phyloP scores from a whole-genome alignment of 2,888 invertebrate genomes.

The Loripinus fragilis region DNA sequence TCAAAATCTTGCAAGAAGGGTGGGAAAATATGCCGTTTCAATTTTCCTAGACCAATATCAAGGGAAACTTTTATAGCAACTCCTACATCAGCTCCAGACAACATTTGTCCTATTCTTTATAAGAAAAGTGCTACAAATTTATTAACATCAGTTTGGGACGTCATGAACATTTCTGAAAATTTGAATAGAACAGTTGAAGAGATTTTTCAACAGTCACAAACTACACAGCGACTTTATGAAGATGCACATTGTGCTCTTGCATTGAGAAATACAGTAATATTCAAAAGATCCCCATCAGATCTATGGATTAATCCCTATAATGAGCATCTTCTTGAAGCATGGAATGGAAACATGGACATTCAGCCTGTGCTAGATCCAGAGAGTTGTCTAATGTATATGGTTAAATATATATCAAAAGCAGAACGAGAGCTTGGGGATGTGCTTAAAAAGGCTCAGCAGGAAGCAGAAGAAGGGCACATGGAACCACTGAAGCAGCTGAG shows the following conservation, averaged over 20 bases:
- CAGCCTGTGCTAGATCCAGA: slow-evolving; percentile 55
- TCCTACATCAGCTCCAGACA: slow-evolving; percentile 15
- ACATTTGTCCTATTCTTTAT: slow-evolving; percentile 3
- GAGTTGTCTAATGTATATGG: slow-evolving; percentile 53
- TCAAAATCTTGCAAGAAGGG: slow-evolving; percentile 53
- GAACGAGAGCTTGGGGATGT: slow-evolving; percentile 47
- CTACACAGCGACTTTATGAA: slow-evolving; percentile 27
- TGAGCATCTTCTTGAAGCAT: slow-evolving; percentile 36
- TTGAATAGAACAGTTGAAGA: slow-evolving; percentile 14
- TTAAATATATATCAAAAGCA: slow-evolving; percentile 49
- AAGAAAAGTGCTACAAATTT: slow-evolving; percentile 24
- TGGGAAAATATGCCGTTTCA: slow-evolving; percentile 44
- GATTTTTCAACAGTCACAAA: slow-evolving; percentile 15
- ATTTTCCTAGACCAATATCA: slow-evolving; percentile 49
- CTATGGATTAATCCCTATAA: slow-evolving; percentile 58
- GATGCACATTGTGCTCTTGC: slow-evolving; percentile 32
- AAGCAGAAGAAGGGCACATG: slow-evolving; percentile 35
- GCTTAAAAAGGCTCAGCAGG: slow-evolving; percentile 32
- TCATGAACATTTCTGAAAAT: background rate
- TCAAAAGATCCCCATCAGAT: slow-evolving; percentile 36
- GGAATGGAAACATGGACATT: slow-evolving; percentile 58
- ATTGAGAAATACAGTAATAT: slow-evolving; percentile 28
- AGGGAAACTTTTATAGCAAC: slow-evolving; percentile 37
- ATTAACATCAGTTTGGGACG: slow-evolving; percentile 30
- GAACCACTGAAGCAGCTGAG: slow-evolving; percentile 37